Evolutionary conservation across 1,140 invertebrate species (phyloP).

Genomic region (Cryptotermes secundus): DNA sequence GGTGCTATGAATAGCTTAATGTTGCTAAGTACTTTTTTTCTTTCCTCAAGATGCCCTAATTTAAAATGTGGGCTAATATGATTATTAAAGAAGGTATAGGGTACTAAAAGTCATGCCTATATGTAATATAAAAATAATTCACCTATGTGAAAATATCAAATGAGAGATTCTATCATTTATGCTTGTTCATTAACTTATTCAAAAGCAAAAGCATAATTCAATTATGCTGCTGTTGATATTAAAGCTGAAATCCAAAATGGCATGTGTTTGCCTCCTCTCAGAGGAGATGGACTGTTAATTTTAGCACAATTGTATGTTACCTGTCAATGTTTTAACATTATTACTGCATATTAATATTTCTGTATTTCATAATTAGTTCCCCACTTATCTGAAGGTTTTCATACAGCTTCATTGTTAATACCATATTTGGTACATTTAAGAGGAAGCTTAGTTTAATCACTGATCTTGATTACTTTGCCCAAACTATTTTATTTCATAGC

Average conservation of each 20-base stretch:
- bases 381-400: too few relatives aligned
- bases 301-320: not conserved
- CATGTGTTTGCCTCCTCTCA: not conserved
- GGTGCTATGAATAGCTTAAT: constrained; percentile 17
- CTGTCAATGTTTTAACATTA: not conserved
- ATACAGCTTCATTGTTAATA: not conserved
- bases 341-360: not conserved
- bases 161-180: not conserved
- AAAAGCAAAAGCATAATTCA: not conserved
- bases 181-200: not conserved
- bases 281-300: not conserved
- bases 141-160: not conserved
- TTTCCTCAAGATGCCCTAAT: not conserved
- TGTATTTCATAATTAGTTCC: not conserved
- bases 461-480: not conserved
- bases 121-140: not conserved
- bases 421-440: not conserved
- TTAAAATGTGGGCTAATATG: not conserved
- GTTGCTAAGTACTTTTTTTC: not conserved
- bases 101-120: not conserved
- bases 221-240: not conserved
- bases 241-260: not conserved
- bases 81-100: not conserved
- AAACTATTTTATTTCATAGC: not conserved
- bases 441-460: not conserved